A percentile compares a stretch with the other conserved stretches of the same genome.
Evolutionary conservation across 2,797 vertebrate species (phyloP).

Genomic region (Fundulus diaphanus): DNA sequence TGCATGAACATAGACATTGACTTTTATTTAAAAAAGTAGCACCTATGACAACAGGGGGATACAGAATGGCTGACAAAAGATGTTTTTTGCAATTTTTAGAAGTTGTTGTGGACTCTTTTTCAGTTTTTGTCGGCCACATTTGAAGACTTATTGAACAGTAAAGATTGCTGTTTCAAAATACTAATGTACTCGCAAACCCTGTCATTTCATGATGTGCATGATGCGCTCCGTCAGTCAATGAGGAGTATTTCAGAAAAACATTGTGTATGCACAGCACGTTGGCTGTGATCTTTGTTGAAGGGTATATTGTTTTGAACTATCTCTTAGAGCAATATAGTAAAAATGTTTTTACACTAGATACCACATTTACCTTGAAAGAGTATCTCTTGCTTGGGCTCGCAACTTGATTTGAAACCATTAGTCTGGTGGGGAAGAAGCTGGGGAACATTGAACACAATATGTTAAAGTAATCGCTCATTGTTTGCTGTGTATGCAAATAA

Average conservation of each 20-base stretch:
- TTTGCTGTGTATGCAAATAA: conserved; percentile 76
- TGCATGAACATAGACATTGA: too few species aligned
- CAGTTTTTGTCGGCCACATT: not conserved
- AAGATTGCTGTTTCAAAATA: not conserved
- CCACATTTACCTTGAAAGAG: not conserved
- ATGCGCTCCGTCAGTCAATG: not conserved
- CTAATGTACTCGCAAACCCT: not conserved
- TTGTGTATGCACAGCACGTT: not conserved
- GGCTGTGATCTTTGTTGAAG: not conserved
- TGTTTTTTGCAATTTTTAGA: too few species aligned
- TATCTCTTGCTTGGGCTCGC: not conserved
- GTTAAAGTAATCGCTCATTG: conserved; percentile 65
- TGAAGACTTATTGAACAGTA: not conserved
- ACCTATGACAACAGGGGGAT: too few species aligned
- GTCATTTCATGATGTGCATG: not conserved
- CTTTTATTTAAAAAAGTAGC: too few species aligned
- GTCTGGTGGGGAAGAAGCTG: conserved; percentile 20
- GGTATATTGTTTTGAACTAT: not conserved
- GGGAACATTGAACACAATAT: conserved; percentile 37
- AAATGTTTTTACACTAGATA: too few species aligned
- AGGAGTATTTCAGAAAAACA: not conserved
- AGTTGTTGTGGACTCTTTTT: not conserved
- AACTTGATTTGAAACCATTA: conserved; percentile 27
- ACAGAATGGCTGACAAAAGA: too few species aligned
- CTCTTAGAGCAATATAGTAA: not conserved